Base-by-base conservation (phyloP, 2,797 vertebrate species). In the Pipistrellus pipistrellus region DNA sequence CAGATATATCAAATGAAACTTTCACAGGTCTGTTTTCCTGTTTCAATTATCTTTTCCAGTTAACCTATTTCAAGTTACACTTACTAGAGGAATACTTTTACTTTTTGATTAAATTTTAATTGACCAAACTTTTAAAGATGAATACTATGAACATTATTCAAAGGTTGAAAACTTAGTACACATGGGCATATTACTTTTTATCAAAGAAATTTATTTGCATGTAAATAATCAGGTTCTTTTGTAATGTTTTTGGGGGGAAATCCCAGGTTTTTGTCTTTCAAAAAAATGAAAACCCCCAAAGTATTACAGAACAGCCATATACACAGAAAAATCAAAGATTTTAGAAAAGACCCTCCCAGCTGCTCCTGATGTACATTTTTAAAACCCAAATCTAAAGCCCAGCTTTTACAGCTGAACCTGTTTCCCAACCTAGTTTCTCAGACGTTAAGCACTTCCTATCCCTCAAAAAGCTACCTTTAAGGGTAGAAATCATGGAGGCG, bases 121-220 rank as follows among this genome's bases (percentile, higher is more conserved):
- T 69, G 30, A 38, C 57, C 87, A 38, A 44, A 86, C n/a, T 88
- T 90, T 64, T 80, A 3, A 83, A 91, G 38, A 35, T 89, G 25
- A 91, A 85, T 78, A 90, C 73, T n/a, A 62, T 78, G 30, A 92
- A 94, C 90, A 91, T 55, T 77, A 88, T 53, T 75, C 27, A 86
- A 69, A 92, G 25, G 6, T 66, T 64, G 82, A 88, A 92, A 85
- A 89, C 48, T 55, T 90, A 94, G 46, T 44, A 96, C 84, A 96
- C 94, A 80, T 23, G 96, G 48, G 86, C 95, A 90, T 95, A 94
- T 85, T 97, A 87, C 62, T 71, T 84, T 86, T 94, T 97, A 98
- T 96, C 97, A 98, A 98, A 98, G 90, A 94, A 93, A 73, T 98
- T 98, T 98, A 98, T 98, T 98, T 53, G 93, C 88, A 20, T 71